A percentile compares a stretch with the other conserved stretches of the same genome.
These are phyloP conservation scores for Sialia sialis DNA, from an alignment of 2,113 vertebrate genomes.

Conservation along the genomic window DNA sequence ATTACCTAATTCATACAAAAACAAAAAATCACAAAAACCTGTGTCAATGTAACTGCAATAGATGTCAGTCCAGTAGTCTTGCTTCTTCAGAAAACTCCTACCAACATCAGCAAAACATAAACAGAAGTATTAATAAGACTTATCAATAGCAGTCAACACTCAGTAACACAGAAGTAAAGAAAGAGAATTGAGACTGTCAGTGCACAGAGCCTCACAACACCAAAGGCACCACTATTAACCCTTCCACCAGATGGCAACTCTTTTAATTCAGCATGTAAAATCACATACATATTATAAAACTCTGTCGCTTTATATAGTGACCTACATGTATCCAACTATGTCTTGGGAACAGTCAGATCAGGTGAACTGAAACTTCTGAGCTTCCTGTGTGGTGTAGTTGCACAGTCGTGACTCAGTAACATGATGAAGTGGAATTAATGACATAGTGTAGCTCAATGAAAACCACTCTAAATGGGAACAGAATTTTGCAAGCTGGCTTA, in stretches of 20 bases:
- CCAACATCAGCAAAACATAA: background rate
- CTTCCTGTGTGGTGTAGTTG: slow-evolving; percentile 42
- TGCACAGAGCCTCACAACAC: background rate
- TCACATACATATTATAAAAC: background rate
- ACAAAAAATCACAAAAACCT: background rate
- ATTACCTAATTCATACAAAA: background rate
- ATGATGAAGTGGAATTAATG: slow-evolving; percentile 36
- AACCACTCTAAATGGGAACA: background rate
- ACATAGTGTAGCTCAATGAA: background rate
- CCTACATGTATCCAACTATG: slow-evolving; percentile 44
- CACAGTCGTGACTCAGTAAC: slow-evolving; percentile 17
- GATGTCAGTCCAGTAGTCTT: background rate
- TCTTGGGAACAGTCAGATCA: background rate
- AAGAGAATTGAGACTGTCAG: background rate
- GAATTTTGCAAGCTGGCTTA: background rate
- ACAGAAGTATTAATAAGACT: background rate
- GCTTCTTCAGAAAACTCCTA: background rate
- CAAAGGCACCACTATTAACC: background rate
- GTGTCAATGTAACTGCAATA: background rate
- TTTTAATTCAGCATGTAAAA: background rate
- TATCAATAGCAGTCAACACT: background rate
- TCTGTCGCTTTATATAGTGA: background rate
- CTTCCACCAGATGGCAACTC: background rate
- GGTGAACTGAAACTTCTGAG: slow-evolving; percentile 35
- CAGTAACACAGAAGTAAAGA: background rate